Base-by-base conservation (phyloP, 2,888 invertebrate genomes). In the Andrena chrysosceles region DNA sequence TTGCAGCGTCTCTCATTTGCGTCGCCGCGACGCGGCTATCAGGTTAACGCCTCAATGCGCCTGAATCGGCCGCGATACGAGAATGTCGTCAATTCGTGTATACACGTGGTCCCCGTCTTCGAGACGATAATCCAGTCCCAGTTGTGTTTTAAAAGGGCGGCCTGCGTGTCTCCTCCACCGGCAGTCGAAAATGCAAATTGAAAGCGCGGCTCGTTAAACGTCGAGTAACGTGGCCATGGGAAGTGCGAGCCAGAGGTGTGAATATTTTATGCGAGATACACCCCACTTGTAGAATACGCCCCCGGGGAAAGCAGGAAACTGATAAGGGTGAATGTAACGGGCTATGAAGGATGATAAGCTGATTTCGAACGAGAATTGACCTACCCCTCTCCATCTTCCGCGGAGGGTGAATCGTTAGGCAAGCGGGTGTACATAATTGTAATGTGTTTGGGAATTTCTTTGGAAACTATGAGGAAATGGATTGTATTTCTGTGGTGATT, bases 1-100 rank as follows among this genome's bases (percentile, higher is more conserved):
- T 81, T 62, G 80, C 75, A 80, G 81, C 62, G 64, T 42, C 68
- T 73, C 87, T 88, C 88, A 81, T 88, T 88, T 88, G 77, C 86
- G 83, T 82, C 56, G 79, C 81, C 73, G 54, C 76, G 73, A 74
- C 79, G 77, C 71, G 79, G 82, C 84, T 88, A 88, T 88, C 87
- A 60, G 83, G 75, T 77, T 88, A 85, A 85, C 88, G 80, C 85
- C 77, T 81, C 67, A 63, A 54, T 86, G 83, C 67, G 49, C 60
- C 69, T 29, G 79, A 83, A 86, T 86, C 73, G 67, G 52, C 70
- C 31, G 10, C 42, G 26, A 20, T 31, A 49, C 56, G 56, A 56
- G 10, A 13, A 54, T 73, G 31, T 62, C 54, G 67, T 56, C 68
- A 56, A 63, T 69, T 67, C 59, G 29, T 35, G 35, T 16, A 42